Evolutionary conservation across 2,113 vertebrate species (phyloP).

Genomic region (Sardina pilchardus): DNA sequence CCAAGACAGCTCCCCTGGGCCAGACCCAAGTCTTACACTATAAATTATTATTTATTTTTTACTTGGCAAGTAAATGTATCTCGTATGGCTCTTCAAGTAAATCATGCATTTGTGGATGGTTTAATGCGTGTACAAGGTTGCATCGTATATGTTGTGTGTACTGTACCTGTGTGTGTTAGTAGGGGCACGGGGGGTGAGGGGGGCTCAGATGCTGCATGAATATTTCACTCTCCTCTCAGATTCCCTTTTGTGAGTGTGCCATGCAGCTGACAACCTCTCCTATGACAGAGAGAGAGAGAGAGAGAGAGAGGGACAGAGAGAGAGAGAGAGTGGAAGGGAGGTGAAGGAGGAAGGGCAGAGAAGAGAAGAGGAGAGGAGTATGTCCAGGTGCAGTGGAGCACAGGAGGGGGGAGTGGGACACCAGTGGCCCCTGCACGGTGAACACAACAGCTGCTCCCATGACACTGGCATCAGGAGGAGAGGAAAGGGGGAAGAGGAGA

Average conservation of each 20-base stretch:
- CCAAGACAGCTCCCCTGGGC: too few relatives aligned
- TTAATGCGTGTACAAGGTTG: background rate
- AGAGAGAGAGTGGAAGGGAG: slow-evolving; percentile 17
- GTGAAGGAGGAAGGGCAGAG: background rate
- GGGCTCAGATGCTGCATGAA: slow-evolving; percentile 61
- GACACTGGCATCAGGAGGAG: background rate
- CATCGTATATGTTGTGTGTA: background rate
- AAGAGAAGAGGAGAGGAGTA: background rate
- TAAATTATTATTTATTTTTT: too few relatives aligned
- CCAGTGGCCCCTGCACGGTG: background rate
- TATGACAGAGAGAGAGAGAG: slow-evolving; percentile 34
- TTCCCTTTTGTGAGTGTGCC: slow-evolving; percentile 64
- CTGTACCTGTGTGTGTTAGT: background rate
- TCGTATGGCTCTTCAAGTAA: background rate
- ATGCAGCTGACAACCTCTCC: slow-evolving; percentile 36
- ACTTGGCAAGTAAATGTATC: too few relatives aligned
- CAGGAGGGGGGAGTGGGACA: background rate
- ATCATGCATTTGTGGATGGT: background rate
- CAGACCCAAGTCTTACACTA: too few relatives aligned
- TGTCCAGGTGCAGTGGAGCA: background rate
- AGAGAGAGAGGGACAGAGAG: slow-evolving; percentile 17
- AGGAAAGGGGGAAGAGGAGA: background rate
- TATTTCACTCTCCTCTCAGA: slow-evolving; percentile 67
- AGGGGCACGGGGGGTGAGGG: slow-evolving; percentile 44
- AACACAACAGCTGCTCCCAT: background rate